Percentiles rank a stretch among this genome's conserved stretches.
Conservation (phyloP, 2,113 vertebrate genomes). For the Nycticryphes semicollaris region DNA sequence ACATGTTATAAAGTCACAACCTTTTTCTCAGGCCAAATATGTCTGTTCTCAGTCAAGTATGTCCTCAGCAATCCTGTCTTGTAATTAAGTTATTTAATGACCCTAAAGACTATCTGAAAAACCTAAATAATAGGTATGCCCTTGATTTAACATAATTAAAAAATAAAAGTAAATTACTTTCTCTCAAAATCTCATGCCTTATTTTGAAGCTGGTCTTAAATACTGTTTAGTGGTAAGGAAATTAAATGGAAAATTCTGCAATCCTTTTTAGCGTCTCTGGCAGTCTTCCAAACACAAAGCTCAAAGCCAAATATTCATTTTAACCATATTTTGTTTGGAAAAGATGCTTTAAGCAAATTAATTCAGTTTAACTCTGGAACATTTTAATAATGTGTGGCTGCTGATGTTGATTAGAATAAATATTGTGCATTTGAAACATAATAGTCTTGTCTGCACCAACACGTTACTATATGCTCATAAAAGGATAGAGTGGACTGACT, state of each 20-base stretch:
- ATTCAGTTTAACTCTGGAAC: constrained; percentile 30
- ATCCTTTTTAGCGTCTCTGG: constrained; percentile 23
- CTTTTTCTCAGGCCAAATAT: neutral
- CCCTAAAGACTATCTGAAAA: constrained; percentile 13
- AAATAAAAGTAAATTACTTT: constrained; percentile 8
- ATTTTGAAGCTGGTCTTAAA: constrained; percentile 39
- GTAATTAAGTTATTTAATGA: constrained; percentile 48
- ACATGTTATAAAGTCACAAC: neutral
- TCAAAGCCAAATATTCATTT: constrained; percentile 54
- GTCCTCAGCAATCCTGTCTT: neutral
- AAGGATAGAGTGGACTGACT: neutral
- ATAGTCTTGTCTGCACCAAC: neutral
- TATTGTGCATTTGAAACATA: constrained; percentile 17
- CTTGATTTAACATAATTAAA: constrained; percentile 46
- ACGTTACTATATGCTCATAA: neutral
- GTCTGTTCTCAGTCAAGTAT: neutral
- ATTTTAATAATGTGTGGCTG: constrained; percentile 33
- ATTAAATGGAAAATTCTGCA: constrained; percentile 52
- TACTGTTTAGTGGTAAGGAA: constrained; percentile 33
- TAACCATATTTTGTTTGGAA: constrained; percentile 49
- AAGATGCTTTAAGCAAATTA: constrained; percentile 55
- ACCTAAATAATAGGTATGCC: constrained; percentile 23
- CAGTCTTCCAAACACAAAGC: constrained; percentile 37
- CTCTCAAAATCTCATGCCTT: neutral
- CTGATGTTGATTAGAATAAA: constrained; percentile 40